phyloP scores from a whole-genome alignment of 1,140 invertebrate species.

The Heliconius hermathena region DNA sequence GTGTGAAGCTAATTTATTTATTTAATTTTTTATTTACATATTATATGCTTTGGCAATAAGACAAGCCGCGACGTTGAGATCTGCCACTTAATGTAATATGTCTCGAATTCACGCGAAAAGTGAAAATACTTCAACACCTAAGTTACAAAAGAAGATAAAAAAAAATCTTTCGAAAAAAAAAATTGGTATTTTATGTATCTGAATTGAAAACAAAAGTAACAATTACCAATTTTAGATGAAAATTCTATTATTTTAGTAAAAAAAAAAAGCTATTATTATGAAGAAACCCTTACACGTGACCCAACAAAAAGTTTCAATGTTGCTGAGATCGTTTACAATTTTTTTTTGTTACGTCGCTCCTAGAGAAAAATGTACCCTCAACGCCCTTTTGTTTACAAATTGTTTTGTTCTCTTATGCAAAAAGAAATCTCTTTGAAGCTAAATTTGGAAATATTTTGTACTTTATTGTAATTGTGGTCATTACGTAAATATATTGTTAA shows the following conservation, averaged over 20 bases:
- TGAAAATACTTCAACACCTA: no score
- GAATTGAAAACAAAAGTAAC: no score
- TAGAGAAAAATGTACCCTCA: slow-evolving; percentile 30
- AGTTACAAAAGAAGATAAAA: no score
- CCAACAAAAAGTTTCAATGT: slow-evolving; percentile 34
- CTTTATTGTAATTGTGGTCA: neutral
- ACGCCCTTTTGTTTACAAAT: slow-evolving; percentile 37
- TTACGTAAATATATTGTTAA: no score
- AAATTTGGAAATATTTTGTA: neutral
- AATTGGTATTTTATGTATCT: no score
- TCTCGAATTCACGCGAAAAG: no score
- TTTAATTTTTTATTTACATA: no score
- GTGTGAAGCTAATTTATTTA: no score
- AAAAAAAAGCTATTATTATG: neutral
- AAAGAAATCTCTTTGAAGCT: neutral
- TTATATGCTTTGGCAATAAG: no score
- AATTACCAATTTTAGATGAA: neutral
- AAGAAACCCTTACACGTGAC: slow-evolving; percentile 27
- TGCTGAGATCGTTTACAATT: slow-evolving; percentile 34
- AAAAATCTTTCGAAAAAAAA: no score
- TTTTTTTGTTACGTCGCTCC: slow-evolving; percentile 8
- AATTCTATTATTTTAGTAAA: neutral
- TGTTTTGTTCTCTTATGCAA: slow-evolving; percentile 14
- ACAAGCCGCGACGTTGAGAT: no score
- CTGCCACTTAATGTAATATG: no score